A percentile compares a stretch with the other conserved stretches of the same genome.
These are phyloP conservation scores for Desmodus rotundus DNA, from an alignment of 2,113 vertebrate genomes.

Conservation along the genomic window DNA sequence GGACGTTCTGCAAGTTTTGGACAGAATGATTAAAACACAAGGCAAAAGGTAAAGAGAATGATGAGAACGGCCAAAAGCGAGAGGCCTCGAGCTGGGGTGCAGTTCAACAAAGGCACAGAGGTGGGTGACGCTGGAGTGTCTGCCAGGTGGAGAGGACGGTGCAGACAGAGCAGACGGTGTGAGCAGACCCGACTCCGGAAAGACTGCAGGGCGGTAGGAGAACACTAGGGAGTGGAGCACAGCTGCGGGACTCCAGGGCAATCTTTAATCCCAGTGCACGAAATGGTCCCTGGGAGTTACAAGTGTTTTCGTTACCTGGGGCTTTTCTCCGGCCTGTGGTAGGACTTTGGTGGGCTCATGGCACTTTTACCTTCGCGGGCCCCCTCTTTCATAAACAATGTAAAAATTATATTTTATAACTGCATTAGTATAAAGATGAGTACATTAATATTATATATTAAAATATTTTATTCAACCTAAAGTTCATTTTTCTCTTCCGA, in stretches of 20 bases:
- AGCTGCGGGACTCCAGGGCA: not conserved
- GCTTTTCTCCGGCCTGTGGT: not conserved
- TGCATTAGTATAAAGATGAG: not conserved
- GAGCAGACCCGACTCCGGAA: not conserved
- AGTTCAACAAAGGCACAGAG: too few relatives aligned
- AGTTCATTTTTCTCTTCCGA: not conserved
- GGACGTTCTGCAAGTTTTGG: fast-evolving
- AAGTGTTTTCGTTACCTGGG: not conserved
- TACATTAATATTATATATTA: not conserved
- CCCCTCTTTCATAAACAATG: not conserved
- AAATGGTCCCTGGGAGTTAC: not conserved
- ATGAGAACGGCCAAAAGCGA: not conserved
- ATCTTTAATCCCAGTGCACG: not conserved
- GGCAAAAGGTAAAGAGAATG: not conserved
- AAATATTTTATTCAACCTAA: not conserved
- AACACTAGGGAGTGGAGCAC: fast-evolving
- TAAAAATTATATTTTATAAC: not conserved
- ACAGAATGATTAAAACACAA: not conserved
- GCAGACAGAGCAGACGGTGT: fast-evolving
- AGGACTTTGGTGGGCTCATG: not conserved
- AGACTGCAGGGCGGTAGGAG: not conserved
- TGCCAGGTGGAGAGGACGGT: not conserved
- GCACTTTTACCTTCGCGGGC: not conserved
- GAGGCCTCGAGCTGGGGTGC: not conserved
- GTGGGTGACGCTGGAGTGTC: not conserved